Evolutionary conservation across 1,140 invertebrate species (phyloP).

Genomic region (Heliothis virescens): DNA sequence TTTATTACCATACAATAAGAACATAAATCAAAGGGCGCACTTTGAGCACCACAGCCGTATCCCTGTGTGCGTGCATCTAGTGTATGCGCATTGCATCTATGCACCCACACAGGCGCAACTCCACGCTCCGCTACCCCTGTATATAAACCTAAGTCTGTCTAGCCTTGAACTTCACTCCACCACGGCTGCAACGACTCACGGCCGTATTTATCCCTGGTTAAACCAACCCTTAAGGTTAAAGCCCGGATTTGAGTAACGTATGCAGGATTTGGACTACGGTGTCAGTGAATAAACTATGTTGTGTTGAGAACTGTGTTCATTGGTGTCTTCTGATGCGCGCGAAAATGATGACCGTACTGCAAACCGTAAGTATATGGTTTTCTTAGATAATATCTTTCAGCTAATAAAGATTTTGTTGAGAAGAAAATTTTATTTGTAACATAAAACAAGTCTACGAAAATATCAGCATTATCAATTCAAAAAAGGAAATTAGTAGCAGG

Average conservation of each 20-base stretch:
- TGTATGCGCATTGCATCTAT: conserved; percentile 60
- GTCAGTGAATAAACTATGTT: conserved; percentile 60
- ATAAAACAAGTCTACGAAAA: too few species aligned
- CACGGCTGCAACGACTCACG: conserved; percentile 56
- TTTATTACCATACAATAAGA: neutral
- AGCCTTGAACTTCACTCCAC: conserved; percentile 84
- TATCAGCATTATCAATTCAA: too few species aligned
- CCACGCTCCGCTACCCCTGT: conserved; percentile 81
- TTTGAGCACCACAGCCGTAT: conserved; percentile 48
- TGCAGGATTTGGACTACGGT: conserved; percentile 48
- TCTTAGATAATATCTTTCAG: neutral
- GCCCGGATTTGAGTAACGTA: neutral
- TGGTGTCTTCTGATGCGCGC: conserved; percentile 53
- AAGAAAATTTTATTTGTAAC: neutral
- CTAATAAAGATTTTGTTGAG: neutral
- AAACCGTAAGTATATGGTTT: conserved; percentile 64
- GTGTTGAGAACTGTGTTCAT: conserved; percentile 65
- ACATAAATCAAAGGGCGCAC: conserved; percentile 1
- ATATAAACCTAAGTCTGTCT: conserved; percentile 76
- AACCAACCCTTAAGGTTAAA: conserved; percentile 55
- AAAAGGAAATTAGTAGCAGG: too few species aligned
- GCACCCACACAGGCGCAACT: conserved; percentile 61
- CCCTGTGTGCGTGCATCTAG: conserved; percentile 25
- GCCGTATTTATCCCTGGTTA: conserved; percentile 31
- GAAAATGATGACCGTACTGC: conserved; percentile 69